Conservation (phyloP, 2,888 invertebrate species). For the Drosophila longiperda region DNA sequence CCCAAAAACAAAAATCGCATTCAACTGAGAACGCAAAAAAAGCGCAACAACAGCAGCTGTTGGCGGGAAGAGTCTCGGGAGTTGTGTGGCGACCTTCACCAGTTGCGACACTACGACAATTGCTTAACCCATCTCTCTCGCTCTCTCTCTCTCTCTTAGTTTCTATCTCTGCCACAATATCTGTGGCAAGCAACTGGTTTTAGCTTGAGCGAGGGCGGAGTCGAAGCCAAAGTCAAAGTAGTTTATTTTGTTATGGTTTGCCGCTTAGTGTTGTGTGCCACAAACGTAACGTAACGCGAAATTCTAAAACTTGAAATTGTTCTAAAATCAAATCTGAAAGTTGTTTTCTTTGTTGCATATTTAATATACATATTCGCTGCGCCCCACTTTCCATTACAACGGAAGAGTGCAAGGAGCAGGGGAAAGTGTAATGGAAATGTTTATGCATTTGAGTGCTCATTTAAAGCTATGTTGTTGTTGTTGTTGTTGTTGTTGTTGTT, state of each 20-base stretch:
- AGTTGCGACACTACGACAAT: constrained; percentile 51
- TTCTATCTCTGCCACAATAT: constrained; percentile 1
- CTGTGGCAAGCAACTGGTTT: constrained; percentile 74
- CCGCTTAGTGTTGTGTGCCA: constrained; percentile 31
- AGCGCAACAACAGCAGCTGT: constrained; percentile 8
- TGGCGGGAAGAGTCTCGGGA: constrained; percentile 1
- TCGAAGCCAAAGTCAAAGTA: constrained; percentile 60
- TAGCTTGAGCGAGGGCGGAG: constrained; percentile 20
- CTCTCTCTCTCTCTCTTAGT: constrained; percentile 1
- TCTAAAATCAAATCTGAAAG: constrained; percentile 26
- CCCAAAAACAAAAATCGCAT: constrained; percentile 57
- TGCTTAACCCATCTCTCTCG: constrained; percentile 12
- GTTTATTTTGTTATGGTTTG: constrained; percentile 18
- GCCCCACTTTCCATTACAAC: constrained; percentile 55
- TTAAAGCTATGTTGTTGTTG: constrained; percentile 14
- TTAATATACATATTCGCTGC: constrained; percentile 38
- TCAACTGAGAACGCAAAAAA: constrained; percentile 51
- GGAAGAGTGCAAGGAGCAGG: constrained; percentile 63
- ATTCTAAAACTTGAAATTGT: neutral
- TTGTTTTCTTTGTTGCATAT: constrained; percentile 32
- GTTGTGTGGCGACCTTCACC: constrained; percentile 64
- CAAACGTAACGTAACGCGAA: constrained; percentile 27
- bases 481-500: constrained; percentile 3
- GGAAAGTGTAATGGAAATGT: constrained; percentile 10
- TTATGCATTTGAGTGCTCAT: constrained; percentile 44